Evolutionary conservation across 2,113 vertebrate species (phyloP).

Genomic region (Struthio camelus): DNA sequence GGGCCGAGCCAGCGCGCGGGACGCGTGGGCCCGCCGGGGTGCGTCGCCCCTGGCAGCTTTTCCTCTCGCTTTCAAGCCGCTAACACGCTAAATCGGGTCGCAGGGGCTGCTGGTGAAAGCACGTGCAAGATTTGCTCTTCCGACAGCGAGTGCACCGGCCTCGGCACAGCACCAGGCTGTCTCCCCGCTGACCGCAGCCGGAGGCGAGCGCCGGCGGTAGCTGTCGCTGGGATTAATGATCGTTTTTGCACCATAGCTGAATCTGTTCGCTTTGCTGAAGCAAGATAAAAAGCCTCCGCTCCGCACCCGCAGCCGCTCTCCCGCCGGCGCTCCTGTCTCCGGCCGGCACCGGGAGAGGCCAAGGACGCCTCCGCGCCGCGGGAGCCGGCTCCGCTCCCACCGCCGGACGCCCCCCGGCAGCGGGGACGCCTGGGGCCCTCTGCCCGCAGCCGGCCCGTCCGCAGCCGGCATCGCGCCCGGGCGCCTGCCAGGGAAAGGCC

Average conservation of each 20-base stretch:
- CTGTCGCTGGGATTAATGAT: too few species aligned
- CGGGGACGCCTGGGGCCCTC: too few species aligned
- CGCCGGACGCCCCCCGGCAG: too few species aligned
- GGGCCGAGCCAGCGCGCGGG: rapidly evolving
- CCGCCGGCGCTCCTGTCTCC: too few species aligned
- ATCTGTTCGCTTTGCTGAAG: neutral
- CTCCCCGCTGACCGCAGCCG: neutral
- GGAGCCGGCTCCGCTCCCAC: too few species aligned
- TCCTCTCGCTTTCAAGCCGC: neutral
- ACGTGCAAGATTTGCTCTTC: neutral
- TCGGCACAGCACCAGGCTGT: neutral
- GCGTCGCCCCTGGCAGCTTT: neutral
- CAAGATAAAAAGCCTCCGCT: neutral
- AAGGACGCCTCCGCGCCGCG: neutral
- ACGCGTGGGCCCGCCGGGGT: too few species aligned
- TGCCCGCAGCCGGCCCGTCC: too few species aligned
- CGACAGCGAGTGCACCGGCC: too few species aligned
- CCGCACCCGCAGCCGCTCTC: too few species aligned
- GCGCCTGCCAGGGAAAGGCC: too few species aligned
- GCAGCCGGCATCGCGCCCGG: too few species aligned
- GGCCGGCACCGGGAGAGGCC: neutral
- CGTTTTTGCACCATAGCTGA: neutral
- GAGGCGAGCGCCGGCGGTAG: neutral
- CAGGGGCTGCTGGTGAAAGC: neutral
- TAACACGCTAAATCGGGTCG: neutral